Percentiles rank a stretch among this genome's conserved stretches.
phyloP scores from a whole-genome alignment of 2,888 invertebrate species.

The Pterostichus niger region DNA sequence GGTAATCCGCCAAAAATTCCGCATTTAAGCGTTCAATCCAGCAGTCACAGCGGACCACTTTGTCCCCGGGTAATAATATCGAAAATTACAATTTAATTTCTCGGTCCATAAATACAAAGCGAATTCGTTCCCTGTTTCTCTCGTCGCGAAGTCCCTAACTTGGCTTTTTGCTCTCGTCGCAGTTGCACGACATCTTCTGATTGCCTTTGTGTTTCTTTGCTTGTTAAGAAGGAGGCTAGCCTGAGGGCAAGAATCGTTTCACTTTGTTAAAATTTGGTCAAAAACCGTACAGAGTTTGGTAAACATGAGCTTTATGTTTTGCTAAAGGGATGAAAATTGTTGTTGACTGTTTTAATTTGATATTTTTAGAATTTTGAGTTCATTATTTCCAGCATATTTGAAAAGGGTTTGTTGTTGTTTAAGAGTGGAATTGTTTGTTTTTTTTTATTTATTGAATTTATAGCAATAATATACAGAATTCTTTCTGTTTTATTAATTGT shows the following conservation, averaged over 20 bases:
- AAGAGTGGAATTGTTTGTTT: not conserved
- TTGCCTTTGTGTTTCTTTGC: constrained; percentile 56
- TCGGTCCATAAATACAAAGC: constrained; percentile 62
- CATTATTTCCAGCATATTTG: constrained; percentile 28
- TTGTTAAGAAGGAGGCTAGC: constrained; percentile 41
- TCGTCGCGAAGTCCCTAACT: not conserved
- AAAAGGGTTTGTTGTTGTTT: not conserved
- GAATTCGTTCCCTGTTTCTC: not conserved
- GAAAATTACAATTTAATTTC: constrained; percentile 66
- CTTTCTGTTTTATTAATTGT: not conserved
- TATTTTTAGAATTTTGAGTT: constrained; percentile 18
- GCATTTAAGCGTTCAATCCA: constrained; percentile 2
- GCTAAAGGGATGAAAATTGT: not conserved
- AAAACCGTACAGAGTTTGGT: constrained; percentile 27
- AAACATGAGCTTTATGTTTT: constrained; percentile 30
- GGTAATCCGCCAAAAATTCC: not conserved
- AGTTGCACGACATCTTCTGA: constrained; percentile 38
- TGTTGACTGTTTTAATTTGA: not conserved
- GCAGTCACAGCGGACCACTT: constrained; percentile 26
- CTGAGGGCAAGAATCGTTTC: constrained; percentile 20
- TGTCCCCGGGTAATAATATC: constrained; percentile 57
- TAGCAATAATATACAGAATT: too few relatives aligned
- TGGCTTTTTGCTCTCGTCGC: constrained; percentile 41
- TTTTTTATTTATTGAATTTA: not conserved
- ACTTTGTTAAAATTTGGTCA: constrained; percentile 61